Evolutionary conservation across 2,797 vertebrate genomes (phyloP).

Genomic region (Falco novaeseelandiae): DNA sequence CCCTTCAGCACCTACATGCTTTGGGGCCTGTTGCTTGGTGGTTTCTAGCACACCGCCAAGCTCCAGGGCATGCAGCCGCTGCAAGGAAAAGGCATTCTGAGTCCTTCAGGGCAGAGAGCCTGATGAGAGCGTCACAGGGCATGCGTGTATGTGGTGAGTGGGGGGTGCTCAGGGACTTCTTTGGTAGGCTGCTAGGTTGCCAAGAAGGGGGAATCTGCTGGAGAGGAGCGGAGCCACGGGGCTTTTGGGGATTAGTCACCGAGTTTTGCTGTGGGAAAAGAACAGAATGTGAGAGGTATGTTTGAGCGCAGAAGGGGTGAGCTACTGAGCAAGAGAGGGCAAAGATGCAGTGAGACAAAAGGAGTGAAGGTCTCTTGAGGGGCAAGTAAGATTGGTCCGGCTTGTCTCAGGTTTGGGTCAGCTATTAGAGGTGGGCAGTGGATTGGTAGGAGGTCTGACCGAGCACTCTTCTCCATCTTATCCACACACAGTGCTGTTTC

Average conservation of each 20-base stretch:
- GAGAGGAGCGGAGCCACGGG: background rate
- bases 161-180: background rate
- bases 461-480: background rate
- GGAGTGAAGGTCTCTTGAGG: background rate
- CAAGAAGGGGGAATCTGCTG: background rate
- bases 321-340: background rate
- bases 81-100: conserved; percentile 18
- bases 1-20: conserved; percentile 27
- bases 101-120: conserved; percentile 5
- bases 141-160: background rate
- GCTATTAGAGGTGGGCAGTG: background rate
- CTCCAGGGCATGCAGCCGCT: conserved; percentile 18
- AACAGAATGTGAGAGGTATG: background rate
- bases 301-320: background rate
- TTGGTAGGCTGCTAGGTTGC: background rate
- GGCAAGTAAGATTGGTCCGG: background rate
- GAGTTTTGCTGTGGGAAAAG: background rate
- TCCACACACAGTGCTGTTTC: background rate
- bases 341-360: background rate
- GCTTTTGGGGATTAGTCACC: background rate
- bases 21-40: background rate
- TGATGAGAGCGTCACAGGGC: background rate
- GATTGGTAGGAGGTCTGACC: background rate
- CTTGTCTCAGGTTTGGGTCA: background rate
- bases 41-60: background rate